Conservation (phyloP, 2,113 vertebrate species). For the Halichoerus grypus region DNA sequence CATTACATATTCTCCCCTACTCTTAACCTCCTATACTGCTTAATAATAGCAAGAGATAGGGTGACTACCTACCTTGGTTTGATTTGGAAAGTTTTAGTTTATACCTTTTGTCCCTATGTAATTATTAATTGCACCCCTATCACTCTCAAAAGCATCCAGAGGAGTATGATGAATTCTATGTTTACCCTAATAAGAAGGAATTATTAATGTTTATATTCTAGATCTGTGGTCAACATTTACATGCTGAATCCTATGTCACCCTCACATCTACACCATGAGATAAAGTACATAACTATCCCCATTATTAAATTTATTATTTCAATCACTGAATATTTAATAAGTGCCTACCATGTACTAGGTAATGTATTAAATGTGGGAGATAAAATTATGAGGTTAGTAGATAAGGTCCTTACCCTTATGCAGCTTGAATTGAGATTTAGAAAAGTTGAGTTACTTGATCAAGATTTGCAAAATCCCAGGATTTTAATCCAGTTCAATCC, state of each 20-base stretch:
- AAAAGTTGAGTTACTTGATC: not conserved
- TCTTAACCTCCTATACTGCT: not conserved
- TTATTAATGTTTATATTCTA: not conserved
- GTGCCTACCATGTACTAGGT: not conserved
- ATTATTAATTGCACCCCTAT: not conserved
- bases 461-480: not conserved
- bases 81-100: not conserved
- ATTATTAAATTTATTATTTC: not conserved
- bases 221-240: constrained; percentile 7
- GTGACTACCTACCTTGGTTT: not conserved
- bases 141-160: not conserved
- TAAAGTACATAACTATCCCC: not conserved
- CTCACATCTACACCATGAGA: not conserved
- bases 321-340: constrained; percentile 9
- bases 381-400: not conserved
- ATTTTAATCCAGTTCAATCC: constrained; percentile 5
- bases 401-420: not conserved
- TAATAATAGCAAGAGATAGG: not conserved
- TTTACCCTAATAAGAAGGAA: not conserved
- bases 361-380: not conserved
- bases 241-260: not conserved
- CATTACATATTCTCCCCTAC: not conserved
- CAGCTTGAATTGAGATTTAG: not conserved
- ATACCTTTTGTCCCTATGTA: not conserved
- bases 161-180: not conserved